These are phyloP conservation scores for Lycorma delicatula DNA, from an alignment of 1,140 invertebrate species.

Conservation along the genomic window DNA sequence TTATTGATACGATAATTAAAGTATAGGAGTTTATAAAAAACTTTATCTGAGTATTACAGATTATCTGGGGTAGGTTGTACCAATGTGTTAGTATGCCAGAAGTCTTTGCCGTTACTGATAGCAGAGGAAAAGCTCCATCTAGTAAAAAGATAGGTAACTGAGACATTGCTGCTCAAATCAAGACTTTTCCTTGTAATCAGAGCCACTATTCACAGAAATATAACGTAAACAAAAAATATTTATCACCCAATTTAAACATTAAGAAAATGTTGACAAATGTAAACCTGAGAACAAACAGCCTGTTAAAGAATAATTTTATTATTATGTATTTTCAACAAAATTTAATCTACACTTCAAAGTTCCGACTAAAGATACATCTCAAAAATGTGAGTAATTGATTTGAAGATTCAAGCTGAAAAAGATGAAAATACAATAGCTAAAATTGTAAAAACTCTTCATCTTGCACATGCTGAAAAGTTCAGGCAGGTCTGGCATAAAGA, in stretches of 20 bases:
- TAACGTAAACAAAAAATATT: conserved; percentile 40
- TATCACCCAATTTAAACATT: conserved; percentile 38
- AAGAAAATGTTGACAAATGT: conserved; percentile 40
- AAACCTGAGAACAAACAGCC: conserved; percentile 32
- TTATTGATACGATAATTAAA: conserved; percentile 10
- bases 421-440: conserved; percentile 16
- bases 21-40: conserved; percentile 9
- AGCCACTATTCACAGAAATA: conserved; percentile 34
- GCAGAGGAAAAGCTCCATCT: conserved; percentile 11
- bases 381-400: conserved; percentile 22
- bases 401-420: conserved; percentile 5
- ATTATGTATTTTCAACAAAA: conserved; percentile 41
- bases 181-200: conserved; percentile 14
- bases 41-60: conserved; percentile 13
- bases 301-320: conserved; percentile 43
- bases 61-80: conserved; percentile 13
- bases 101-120: conserved; percentile 13
- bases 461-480: conserved; percentile 22
- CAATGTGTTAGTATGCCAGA: conserved; percentile 13
- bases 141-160: conserved; percentile 8
- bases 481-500: conserved; percentile 17
- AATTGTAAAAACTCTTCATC: conserved; percentile 23
- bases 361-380: conserved; percentile 32
- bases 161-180: conserved; percentile 10
- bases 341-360: conserved; percentile 43